Conservation (phyloP, 2,113 vertebrate species). For the Bungarus multicinctus region DNA sequence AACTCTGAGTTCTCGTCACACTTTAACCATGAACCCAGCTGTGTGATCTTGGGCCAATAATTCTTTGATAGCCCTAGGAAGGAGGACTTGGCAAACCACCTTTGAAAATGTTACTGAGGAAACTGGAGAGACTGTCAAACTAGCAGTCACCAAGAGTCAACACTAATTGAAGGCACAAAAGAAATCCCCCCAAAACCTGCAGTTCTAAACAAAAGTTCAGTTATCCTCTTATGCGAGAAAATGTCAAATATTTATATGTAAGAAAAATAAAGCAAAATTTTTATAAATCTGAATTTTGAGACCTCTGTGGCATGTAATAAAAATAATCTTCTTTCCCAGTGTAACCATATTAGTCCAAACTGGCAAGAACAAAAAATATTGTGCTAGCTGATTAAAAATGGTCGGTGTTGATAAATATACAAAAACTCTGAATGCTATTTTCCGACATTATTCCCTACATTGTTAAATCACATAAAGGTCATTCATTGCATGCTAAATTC, state of each 20-base stretch:
- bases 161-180: not conserved
- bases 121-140: not conserved
- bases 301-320: conserved; percentile 46
- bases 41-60: not conserved
- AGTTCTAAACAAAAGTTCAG: conserved; percentile 31
- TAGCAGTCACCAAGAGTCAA: not conserved
- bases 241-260: not conserved
- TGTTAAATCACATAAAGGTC: conserved; percentile 45
- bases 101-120: not conserved
- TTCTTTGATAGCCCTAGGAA: not conserved
- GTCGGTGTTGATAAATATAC: conserved; percentile 35
- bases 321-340: conserved; percentile 38
- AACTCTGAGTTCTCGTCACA: not conserved
- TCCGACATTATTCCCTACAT: conserved; percentile 10
- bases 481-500: conserved; percentile 26
- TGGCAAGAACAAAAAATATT: conserved; percentile 22
- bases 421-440: conserved; percentile 19
- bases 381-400: conserved; percentile 31
- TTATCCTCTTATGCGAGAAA: conserved; percentile 31
- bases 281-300: conserved; percentile 30
- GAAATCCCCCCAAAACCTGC: not conserved
- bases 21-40: not conserved
- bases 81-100: not conserved
- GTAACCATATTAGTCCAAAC: conserved; percentile 15
- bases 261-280: conserved; percentile 13